Percentiles rank a stretch among this genome's conserved stretches.
Evolutionary conservation across 2,888 invertebrate species (phyloP).

Genomic region (Drosophila cyrtoloma): DNA sequence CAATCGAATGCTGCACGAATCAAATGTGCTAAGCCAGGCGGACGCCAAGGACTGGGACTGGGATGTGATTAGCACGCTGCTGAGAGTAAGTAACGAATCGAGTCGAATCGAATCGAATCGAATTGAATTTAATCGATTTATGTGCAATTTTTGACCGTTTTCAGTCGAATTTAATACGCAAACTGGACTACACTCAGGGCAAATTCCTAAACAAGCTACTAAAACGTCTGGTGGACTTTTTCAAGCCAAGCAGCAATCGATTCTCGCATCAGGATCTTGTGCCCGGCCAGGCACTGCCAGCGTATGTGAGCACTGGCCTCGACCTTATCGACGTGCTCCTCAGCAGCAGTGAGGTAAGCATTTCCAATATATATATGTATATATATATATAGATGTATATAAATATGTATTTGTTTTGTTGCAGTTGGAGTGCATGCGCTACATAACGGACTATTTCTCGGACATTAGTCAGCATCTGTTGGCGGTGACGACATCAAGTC

Average conservation of each 20-base stretch:
- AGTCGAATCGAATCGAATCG: not conserved
- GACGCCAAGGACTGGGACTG: slow-evolving; percentile 96
- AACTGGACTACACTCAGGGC: slow-evolving; percentile 89
- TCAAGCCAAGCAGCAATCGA: slow-evolving; percentile 94
- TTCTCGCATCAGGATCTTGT: slow-evolving; percentile 94
- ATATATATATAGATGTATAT: not conserved
- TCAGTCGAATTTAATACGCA: slow-evolving; percentile 86
- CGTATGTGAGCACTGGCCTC: slow-evolving; percentile 84
- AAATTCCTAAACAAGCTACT: slow-evolving; percentile 87
- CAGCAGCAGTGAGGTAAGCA: slow-evolving; percentile 77
- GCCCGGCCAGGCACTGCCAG: slow-evolving; percentile 81
- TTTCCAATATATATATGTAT: too few species aligned
- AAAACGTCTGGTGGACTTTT: slow-evolving; percentile 92
- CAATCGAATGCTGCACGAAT: slow-evolving; percentile 91
- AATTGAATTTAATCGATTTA: not conserved
- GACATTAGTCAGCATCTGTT: slow-evolving; percentile 92
- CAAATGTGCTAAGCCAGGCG: slow-evolving; percentile 92
- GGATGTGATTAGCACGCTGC: slow-evolving; percentile 93
- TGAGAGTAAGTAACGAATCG: slow-evolving; percentile 87
- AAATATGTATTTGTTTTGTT: slow-evolving; percentile 1
- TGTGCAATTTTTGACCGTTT: not conserved
- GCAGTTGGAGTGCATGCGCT: slow-evolving; percentile 89
- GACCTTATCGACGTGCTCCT: slow-evolving; percentile 85
- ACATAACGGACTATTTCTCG: slow-evolving; percentile 91
- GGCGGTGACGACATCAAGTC: slow-evolving; percentile 90